Conservation (phyloP, 1,140 invertebrate species). For the Platyscapa corneri region DNA sequence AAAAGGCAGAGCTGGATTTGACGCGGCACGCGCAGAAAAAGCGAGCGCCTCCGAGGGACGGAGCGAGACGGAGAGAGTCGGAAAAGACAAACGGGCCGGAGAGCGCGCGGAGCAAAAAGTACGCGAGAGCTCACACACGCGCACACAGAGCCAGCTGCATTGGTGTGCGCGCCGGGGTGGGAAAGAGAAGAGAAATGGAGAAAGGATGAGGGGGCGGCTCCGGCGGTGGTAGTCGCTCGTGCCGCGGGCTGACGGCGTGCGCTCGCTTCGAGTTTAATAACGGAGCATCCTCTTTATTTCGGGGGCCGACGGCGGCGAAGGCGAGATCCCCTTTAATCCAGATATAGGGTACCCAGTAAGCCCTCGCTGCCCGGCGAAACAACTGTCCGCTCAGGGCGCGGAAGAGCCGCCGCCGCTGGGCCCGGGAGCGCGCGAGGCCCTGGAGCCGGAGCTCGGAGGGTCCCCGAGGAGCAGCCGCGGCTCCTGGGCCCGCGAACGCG, state of each 20-base stretch:
- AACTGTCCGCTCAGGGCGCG: slow-evolving; percentile 15
- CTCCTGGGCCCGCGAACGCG: neutral
- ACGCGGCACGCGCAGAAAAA: slow-evolving; percentile 39
- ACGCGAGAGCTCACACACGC: neutral
- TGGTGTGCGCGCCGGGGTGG: slow-evolving; percentile 1
- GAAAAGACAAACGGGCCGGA: slow-evolving; percentile 31
- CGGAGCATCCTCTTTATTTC: slow-evolving; percentile 70
- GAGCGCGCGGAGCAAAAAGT: slow-evolving; percentile 1
- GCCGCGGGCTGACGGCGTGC: slow-evolving; percentile 24
- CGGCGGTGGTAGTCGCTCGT: slow-evolving; percentile 37
- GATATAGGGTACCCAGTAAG: slow-evolving; percentile 64
- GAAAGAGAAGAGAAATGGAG: slow-evolving; percentile 39
- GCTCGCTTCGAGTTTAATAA: slow-evolving; percentile 62
- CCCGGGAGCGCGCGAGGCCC: too few species aligned
- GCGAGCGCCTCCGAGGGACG: slow-evolving; percentile 52
- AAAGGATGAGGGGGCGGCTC: slow-evolving; percentile 51
- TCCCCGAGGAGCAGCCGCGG: too few species aligned
- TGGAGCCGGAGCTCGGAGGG: neutral
- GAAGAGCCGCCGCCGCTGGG: too few species aligned
- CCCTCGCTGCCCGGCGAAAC: slow-evolving; percentile 50
- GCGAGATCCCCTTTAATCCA: slow-evolving; percentile 69
- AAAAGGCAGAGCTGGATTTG: slow-evolving; percentile 28
- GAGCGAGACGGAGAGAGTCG: slow-evolving; percentile 46
- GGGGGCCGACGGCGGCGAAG: slow-evolving; percentile 60
- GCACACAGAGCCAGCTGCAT: neutral